phyloP scores from a whole-genome alignment of 2,113 vertebrate species.

The Corythornis vintsioides region DNA sequence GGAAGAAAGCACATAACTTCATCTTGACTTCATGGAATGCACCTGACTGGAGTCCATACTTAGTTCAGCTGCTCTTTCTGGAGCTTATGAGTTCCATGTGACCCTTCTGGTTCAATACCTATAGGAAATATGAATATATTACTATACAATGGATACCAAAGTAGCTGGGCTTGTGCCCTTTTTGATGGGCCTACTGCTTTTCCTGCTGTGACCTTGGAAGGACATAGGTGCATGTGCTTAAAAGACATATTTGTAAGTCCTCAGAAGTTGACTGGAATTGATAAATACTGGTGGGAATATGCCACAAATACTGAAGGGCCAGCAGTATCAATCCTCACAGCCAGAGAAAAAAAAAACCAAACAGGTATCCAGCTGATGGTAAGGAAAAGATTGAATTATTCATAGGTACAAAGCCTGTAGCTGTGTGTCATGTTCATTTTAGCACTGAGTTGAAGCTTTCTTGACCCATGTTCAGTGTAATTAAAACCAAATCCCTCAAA shows the following conservation, averaged over 20 bases:
- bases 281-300: neutral
- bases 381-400: neutral
- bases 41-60: neutral
- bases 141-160: neutral
- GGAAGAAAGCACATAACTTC: neutral
- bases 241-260: neutral
- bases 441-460: neutral
- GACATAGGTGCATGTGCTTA: neutral
- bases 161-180: neutral
- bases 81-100: neutral
- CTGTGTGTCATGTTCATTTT: neutral
- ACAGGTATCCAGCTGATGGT: neutral
- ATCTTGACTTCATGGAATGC: neutral
- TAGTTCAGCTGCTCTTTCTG: neutral
- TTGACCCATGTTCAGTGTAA: conserved; percentile 21
- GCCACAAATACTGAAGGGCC: neutral
- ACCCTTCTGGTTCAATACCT: neutral
- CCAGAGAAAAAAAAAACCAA: neutral
- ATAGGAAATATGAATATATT: neutral
- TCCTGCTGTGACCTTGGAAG: neutral
- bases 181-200: fast-evolving
- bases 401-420: neutral
- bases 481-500: neutral
- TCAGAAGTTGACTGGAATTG: neutral
- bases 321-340: neutral